Evolutionary conservation across 2,797 vertebrate species (phyloP).

Genomic region (Odontamblyopus lacepedii): DNA sequence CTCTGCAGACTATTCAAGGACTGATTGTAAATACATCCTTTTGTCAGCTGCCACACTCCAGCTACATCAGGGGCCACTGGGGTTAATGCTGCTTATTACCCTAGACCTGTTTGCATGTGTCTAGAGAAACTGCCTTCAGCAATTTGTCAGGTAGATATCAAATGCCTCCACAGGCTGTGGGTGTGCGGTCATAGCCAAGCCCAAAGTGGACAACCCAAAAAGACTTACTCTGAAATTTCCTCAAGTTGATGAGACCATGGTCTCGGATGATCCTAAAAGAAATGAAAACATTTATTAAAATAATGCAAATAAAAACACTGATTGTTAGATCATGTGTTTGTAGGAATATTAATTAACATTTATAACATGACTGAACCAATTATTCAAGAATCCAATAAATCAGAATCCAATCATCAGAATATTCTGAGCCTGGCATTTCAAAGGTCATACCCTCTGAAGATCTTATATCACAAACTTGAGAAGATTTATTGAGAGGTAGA

Average conservation of each 20-base stretch:
- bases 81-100: constrained; percentile 52
- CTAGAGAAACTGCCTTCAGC: constrained; percentile 46
- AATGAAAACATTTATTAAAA: constrained; percentile 39
- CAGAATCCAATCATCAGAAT: constrained; percentile 13
- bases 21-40: constrained; percentile 38
- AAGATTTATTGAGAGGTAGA: constrained; percentile 29
- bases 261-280: constrained; percentile 92
- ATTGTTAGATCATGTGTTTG: constrained; percentile 13
- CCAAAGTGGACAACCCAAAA: constrained; percentile 6
- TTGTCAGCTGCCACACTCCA: constrained; percentile 25
- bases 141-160: constrained; percentile 40
- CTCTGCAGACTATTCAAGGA: constrained; percentile 26
- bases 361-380: not conserved
- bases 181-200: constrained; percentile 21
- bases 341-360: constrained; percentile 11
- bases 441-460: constrained; percentile 7
- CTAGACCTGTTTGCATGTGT: constrained; percentile 41
- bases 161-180: constrained; percentile 39
- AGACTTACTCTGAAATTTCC: constrained; percentile 96
- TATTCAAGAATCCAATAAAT: not conserved
- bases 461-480: not conserved
- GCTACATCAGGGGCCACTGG: constrained; percentile 22
- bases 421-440: constrained; percentile 6
- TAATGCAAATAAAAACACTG: constrained; percentile 18
- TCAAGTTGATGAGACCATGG: constrained; percentile 96